Base-by-base conservation (phyloP, 2,888 invertebrate genomes). In the Arctia plantaginis region DNA sequence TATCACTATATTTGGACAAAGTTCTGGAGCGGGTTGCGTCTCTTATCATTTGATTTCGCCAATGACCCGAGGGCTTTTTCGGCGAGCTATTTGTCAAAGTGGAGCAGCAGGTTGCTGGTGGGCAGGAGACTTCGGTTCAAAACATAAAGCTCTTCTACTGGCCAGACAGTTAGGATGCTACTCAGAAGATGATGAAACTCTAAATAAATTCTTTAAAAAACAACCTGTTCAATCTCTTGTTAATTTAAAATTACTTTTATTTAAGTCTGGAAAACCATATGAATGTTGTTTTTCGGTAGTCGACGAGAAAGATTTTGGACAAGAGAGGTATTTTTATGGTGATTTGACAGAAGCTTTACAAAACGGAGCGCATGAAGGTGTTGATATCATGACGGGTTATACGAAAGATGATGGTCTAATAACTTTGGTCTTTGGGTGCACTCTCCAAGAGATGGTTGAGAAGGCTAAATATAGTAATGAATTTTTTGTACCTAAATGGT, bases 311-410 rank as follows among this genome's bases (percentile, higher is more conserved):
- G n/a, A 78, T 41, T 86, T 86, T 77, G 88, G 84, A 78, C 12
- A 73, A 80, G 88, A 88, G 70, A 75, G 78, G 71, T 90, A 85
- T 73, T 89, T 90, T 62, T 75, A 79, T 23, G 88, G 88, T 20
- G 80, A 88, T 70, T 91, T 93, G 80, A 74, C 75, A 20, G 93
- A 96, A 18, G 87, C 91, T 30, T 80, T 95, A 30, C 91, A 92
- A 82, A 87, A 92, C 33, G 96, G 96, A 51, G 91, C 91, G 10
- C 90, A 96, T 67, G 83, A 87, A 73, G 88, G 78, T 20, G 92
- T 97, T 0, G 97, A 97, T 0, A 96, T 97, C 89, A 96, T 98
- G 88, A 92, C 96, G 39, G 98, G 98, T 3, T 89, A 97, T 7
- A 97, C 96, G 41, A 95, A 96, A 2, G 96, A 97, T 69, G 98